A percentile compares a stretch with the other conserved stretches of the same genome.
phyloP scores from a whole-genome alignment of 2,888 invertebrate species.

The Elegia similella region DNA sequence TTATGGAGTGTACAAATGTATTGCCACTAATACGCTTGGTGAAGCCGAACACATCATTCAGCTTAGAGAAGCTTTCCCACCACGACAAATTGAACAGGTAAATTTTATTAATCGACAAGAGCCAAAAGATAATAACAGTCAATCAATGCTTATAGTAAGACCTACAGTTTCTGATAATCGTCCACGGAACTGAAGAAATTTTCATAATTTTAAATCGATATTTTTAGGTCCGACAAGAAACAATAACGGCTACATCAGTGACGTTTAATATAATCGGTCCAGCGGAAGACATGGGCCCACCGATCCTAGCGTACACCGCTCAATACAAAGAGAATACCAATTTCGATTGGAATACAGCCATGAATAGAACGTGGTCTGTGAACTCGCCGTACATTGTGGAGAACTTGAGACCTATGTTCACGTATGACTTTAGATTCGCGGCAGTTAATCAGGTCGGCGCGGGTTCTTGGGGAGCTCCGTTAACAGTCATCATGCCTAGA shows the following conservation, averaged over 20 bases:
- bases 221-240: conserved; percentile 83
- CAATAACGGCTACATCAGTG: conserved; percentile 91
- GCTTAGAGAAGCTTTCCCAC: conserved; percentile 87
- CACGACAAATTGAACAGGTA: conserved; percentile 82
- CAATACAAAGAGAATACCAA: conserved; percentile 87
- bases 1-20: conserved; percentile 90
- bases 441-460: conserved; percentile 92
- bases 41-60: conserved; percentile 85
- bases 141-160: too few relatives aligned
- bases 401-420: conserved; percentile 87
- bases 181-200: not conserved
- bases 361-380: conserved; percentile 89
- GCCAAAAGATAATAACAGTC: too few relatives aligned
- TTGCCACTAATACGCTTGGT: conserved; percentile 90
- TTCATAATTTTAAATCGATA: conserved; percentile 15
- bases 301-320: conserved; percentile 86
- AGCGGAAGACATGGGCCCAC: conserved; percentile 87
- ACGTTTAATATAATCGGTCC: conserved; percentile 90
- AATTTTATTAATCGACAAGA: conserved; percentile 24
- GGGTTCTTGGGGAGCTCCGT: conserved; percentile 86
- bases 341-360: conserved; percentile 85
- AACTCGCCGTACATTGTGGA: conserved; percentile 92
- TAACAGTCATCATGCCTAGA: conserved; percentile 87
- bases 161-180: too few relatives aligned
- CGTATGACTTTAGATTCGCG: conserved; percentile 92